Evolutionary conservation across 2,113 vertebrate genomes (phyloP).

Genomic region (Hemicordylus capensis): DNA sequence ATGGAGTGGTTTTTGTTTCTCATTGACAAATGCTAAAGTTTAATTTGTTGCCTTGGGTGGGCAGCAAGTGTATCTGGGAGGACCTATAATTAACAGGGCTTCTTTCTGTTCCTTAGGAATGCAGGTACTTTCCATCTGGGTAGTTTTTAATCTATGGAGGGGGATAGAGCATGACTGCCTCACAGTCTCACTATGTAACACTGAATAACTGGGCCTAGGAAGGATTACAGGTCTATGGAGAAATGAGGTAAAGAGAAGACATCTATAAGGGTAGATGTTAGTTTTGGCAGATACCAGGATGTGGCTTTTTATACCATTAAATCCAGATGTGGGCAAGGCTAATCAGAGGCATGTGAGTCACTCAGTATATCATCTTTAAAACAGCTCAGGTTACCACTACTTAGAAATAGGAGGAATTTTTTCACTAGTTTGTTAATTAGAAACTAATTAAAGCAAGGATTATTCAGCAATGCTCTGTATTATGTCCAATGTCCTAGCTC

Average conservation of each 20-base stretch:
- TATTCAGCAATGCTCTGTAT: neutral
- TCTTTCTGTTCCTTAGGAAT: neutral
- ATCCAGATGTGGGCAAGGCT: neutral
- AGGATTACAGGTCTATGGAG: neutral
- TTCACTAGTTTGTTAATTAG: neutral
- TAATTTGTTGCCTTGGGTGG: neutral
- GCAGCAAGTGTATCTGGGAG: neutral
- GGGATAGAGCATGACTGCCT: neutral
- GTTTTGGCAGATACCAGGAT: neutral
- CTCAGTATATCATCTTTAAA: neutral
- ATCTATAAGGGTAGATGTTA: neutral
- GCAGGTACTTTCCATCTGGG: neutral
- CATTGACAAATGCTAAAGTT: conserved; percentile 2
- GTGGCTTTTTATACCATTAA: neutral
- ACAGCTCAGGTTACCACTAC: neutral
- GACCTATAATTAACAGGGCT: neutral
- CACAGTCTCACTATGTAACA: neutral
- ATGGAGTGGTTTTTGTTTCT: neutral
- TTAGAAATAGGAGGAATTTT: neutral
- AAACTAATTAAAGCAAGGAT: neutral
- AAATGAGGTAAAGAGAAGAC: neutral
- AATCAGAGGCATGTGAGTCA: neutral
- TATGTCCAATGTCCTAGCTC: neutral
- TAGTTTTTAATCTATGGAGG: neutral
- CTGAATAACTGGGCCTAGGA: neutral